Base-by-base conservation (phyloP, 2,113 vertebrate genomes). In the Mystacornis crossleyi region DNA sequence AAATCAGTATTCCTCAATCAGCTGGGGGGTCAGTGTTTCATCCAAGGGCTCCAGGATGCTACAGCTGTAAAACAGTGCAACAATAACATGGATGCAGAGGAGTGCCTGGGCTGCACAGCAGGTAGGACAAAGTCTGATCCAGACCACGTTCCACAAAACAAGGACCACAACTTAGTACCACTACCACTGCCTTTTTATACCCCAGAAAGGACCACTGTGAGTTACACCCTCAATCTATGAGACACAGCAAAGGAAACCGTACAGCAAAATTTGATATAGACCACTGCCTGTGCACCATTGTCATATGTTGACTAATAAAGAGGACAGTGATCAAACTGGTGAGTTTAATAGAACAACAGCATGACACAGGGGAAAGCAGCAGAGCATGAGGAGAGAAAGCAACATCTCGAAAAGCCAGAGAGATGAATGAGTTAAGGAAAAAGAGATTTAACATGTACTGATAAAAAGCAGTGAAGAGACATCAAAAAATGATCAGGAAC, bases 401-500 rank as follows among this genome's bases (percentile, higher is more conserved):
- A 51, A 33, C 1, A 2, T 81, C 70, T 77, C 0, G 0, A 90
- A 89, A 85, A 94, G 38, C 9, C 51, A 70, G 54, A 81, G 93
- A 66, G 58, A 91, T 70, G 38, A 90, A 72, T 25, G 54, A 89
- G 74, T 91, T 83, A 94, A 93, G 47, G 58, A 70, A 88, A 92
- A 73, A 50, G 38, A 90, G 67, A 93, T 91, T 93, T 77, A 94
- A 94, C 42, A 42, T 6, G 19, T 51, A 77, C 79, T 83, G 88
- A 93, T 83, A 93, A 58, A 94, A 95, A 86, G 34, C n/a, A 91
- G 58, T 43, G 38, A 89, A 57, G 29, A 80, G 57, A 84, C 69
- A 88, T 85, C 45, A 93, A 91, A 86, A 95, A 96, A 70, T 25
- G 4, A 94, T 90, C 62, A 77, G 67, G 81, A 95, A 84, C 69